Base-by-base conservation (phyloP, 2,888 invertebrate genomes). In the Chloromyia formosa region DNA sequence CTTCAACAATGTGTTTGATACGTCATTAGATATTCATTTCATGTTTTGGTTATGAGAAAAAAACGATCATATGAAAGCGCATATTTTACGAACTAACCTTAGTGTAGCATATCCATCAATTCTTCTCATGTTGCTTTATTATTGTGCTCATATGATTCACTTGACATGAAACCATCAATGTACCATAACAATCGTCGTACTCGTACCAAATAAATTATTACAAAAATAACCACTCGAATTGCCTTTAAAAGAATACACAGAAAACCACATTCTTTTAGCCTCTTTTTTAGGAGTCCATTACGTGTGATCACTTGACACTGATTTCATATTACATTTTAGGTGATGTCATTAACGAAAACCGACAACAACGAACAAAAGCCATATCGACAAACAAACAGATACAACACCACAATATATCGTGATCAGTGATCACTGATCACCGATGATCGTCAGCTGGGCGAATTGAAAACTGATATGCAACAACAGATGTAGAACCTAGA, bases 301-400 rank as follows among this genome's bases (percentile, higher is more conserved):
- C 56, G 58, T 35, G 27, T 58, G 71, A 71, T 71, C 71, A 71
- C 58, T 71, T 71, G 71, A 71, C 42, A 71, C 42, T n/a, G 27
- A 69, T 49, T 45, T 66, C 49, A 1, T 45, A 49, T 45, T 45
- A 22, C 35, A 49, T 49, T 66, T 66, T 10, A 12, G 45, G 23
- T 66, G 66, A 66, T 66, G 66, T 66, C 66, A 66, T 49, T 49
- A 66, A 49, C 49, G 10, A 12, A 35, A 7, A 35, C n/a, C n/a
- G n/a, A n/a, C n/a, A 35, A 35, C 2, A 35, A 35, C 27, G 27
- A 35, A 35, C 27, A 35, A 35, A 35, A 35, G 27, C 27, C 27
- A 35, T 7, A 2, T 7, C 27, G 27, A 18, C 40, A n/a, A 22
- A 62, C 62, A 62, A 1, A 16, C 56, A 14, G n/a, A 71, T 27